Evolutionary conservation across 92 coral and sea anemone species (phyloP), one percentile per base, ranked within the genome.

Genomic region (Siderastrea radians): DNA sequence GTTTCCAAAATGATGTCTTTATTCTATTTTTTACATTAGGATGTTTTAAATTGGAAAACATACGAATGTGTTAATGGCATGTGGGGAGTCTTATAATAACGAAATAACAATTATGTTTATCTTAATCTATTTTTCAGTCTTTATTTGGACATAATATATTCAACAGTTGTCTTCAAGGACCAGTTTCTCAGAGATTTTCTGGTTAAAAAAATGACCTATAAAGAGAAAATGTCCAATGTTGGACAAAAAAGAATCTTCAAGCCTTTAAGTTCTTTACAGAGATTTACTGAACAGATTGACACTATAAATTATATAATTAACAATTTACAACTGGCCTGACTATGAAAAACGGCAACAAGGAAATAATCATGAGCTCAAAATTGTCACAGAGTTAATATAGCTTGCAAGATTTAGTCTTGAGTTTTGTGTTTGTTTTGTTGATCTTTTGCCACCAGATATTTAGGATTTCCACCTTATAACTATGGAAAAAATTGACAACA

Each of bases 101-200:
- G 51, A 59, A 58, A 77, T 57, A 59, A 60, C 81, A 77, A 77
- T 77, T 77, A 77, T 4, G 10, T 45, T 45, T 76, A 51, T 17
- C 80, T 59, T 44, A 45, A 75, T 76, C 52, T 7, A 57, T 77
- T 61, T 60, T 26, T 58, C 6, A 11, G 4, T 45, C 54, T 77
- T 26, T 52, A 57, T 58, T 77, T 74, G 81, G 12, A 8, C 61
- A 55, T 14, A 55, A 55, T 55, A 26, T 26, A 26, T 26, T 26
- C 38, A 26, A 26, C 38, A 26, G 38, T 26, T 26, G 38, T 26
- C 38, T 26, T 26, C 38, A 26, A 26, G 38, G 38, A 26, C 38
- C 38, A 26, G 38, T 26, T 26, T 26, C 38, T 26, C 38, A 26
- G 38, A 26, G 38, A 26, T 26, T 26, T 53, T 53, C 57, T 53